phyloP scores from a whole-genome alignment of 1,140 invertebrate genomes.

The Sinella curviseta region DNA sequence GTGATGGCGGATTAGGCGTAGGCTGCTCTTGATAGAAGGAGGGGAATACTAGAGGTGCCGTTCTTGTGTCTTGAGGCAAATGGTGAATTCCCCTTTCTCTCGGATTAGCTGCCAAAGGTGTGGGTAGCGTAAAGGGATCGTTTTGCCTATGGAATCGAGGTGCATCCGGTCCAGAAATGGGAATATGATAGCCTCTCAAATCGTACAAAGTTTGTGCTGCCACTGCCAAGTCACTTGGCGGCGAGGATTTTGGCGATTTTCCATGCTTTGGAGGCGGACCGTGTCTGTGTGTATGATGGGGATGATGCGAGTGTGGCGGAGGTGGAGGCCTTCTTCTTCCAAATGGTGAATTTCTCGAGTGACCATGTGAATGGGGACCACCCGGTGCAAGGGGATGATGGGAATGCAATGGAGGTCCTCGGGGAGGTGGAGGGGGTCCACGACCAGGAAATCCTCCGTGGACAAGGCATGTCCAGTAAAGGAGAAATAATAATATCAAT shows the following conservation, averaged over 20 bases:
- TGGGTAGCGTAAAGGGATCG: conserved; percentile 7
- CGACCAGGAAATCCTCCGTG: conserved; percentile 19
- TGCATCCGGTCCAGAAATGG: conserved; percentile 21
- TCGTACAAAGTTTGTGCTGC: conserved; percentile 48
- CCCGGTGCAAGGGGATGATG: conserved; percentile 20
- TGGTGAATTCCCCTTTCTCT: conserved; percentile 17
- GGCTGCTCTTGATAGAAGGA: conserved; percentile 46
- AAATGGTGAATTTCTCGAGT: background rate
- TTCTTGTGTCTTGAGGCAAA: conserved; percentile 13
- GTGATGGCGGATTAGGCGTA: background rate
- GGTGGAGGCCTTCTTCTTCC: conserved; percentile 6
- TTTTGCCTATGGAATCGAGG: conserved; percentile 33
- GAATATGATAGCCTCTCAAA: conserved; percentile 45
- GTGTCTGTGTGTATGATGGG: background rate
- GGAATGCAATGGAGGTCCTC: conserved; percentile 9
- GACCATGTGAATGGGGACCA: conserved; percentile 19
- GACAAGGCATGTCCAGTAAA: background rate
- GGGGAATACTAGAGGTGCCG: conserved; percentile 45
- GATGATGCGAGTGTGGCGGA: background rate
- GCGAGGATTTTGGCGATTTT: background rate
- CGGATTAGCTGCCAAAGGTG: background rate
- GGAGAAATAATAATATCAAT: conserved; percentile 11
- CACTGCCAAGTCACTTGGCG: conserved; percentile 26
- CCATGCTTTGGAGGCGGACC: background rate
- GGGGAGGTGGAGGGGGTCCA: background rate